Conservation (phyloP, 2,888 invertebrate genomes). For the Drosophila demipolita region DNA sequence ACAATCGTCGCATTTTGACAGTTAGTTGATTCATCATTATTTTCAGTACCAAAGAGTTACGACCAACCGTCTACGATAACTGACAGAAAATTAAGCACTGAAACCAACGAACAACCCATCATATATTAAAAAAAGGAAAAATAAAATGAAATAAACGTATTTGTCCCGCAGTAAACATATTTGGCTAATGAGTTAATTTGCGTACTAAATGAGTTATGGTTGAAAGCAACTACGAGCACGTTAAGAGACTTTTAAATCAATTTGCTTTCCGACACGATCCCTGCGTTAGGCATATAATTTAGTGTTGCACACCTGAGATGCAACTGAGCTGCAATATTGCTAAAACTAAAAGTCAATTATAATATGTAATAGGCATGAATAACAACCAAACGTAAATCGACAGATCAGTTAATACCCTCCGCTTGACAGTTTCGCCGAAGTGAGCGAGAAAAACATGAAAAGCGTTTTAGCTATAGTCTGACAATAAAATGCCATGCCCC, state of each 20-base stretch:
- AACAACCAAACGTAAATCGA: not conserved
- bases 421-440: conserved; percentile 24
- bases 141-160: not conserved
- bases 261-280: conserved; percentile 9
- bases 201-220: not conserved
- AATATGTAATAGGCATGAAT: not conserved
- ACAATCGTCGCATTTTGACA: conserved; percentile 51
- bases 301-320: not conserved
- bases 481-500: conserved; percentile 12
- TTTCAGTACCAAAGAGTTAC: conserved; percentile 21
- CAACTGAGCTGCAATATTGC: not conserved
- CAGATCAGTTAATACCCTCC: conserved; percentile 9
- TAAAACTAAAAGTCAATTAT: not conserved
- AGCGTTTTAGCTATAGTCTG: conserved; percentile 48
- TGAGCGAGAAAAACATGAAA: conserved; percentile 48
- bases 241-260: not conserved
- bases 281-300: conserved; percentile 17
- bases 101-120: not conserved
- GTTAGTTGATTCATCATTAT: conserved; percentile 52
- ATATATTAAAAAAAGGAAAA: not conserved
- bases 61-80: conserved; percentile 7
- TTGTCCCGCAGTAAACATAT: not conserved
- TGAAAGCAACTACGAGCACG: not conserved
- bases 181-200: not conserved
- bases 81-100: not conserved